Conservation (phyloP, 2,797 vertebrate genomes). For the Pangasius sanitwongsei region DNA sequence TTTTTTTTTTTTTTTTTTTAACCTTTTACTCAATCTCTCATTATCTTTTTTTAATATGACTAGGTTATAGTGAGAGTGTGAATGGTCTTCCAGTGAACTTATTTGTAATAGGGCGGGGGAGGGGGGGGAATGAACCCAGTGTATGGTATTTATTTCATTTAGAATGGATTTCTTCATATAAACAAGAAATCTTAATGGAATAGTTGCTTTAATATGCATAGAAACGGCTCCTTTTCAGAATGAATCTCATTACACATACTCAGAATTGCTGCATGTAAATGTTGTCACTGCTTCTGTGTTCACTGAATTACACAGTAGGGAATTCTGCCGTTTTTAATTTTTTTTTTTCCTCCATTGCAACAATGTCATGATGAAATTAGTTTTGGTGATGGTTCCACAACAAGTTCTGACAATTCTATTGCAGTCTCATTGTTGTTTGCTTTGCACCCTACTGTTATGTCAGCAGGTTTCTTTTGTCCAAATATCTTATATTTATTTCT, state of each 20-base stretch:
- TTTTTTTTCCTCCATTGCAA: background rate
- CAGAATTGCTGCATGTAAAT: slow-evolving; percentile 14
- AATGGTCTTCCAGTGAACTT: background rate
- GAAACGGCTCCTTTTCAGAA: slow-evolving; percentile 13
- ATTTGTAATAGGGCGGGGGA: background rate
- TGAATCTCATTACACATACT: slow-evolving; percentile 3
- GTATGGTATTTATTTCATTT: slow-evolving; percentile 11
- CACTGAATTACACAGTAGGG: background rate
- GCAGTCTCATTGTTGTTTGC: slow-evolving; percentile 1
- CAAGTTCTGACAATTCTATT: slow-evolving; percentile 22
- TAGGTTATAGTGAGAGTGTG: background rate
- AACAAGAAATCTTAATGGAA: slow-evolving; percentile 43
- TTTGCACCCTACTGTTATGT: slow-evolving; percentile 29
- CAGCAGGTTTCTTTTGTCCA: slow-evolving; percentile 19
- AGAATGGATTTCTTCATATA: slow-evolving; percentile 16
- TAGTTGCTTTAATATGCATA: slow-evolving; percentile 26
- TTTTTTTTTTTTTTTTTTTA: too few species aligned
- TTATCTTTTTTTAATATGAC: background rate
- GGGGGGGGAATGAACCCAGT: background rate
- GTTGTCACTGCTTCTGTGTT: background rate
- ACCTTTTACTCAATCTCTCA: background rate
- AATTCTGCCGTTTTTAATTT: background rate
- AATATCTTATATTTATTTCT: slow-evolving; percentile 13
- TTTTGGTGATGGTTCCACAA: slow-evolving; percentile 4
- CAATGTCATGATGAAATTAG: slow-evolving; percentile 19